These are phyloP conservation scores for Phorcus lineatus DNA, from an alignment of 2,888 invertebrate genomes.

Conservation along the genomic window DNA sequence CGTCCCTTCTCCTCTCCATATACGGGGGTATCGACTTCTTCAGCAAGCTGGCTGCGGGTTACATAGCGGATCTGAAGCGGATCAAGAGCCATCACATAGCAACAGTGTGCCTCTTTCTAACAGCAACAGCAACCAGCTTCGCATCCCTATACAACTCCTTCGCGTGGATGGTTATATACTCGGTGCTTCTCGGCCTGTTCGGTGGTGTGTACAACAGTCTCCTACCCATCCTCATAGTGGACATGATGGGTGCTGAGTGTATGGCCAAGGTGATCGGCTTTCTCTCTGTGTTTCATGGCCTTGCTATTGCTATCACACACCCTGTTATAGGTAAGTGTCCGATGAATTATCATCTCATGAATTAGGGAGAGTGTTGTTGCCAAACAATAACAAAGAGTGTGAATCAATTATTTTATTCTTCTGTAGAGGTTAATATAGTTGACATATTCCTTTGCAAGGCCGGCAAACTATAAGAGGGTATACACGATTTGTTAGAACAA, in stretches of 20 bases:
- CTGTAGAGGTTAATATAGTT: no score
- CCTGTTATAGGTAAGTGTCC: conserved; percentile 7
- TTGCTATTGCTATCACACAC: background rate
- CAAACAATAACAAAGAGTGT: no score
- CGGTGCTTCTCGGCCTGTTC: background rate
- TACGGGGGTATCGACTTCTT: background rate
- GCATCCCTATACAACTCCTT: background rate
- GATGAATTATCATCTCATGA: background rate
- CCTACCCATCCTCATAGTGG: background rate
- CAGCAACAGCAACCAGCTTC: background rate
- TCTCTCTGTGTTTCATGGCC: background rate
- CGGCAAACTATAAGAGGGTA: no score
- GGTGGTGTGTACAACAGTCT: background rate
- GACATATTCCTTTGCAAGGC: no score
- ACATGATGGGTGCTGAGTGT: background rate
- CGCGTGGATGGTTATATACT: background rate
- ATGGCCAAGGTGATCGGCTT: conserved; percentile 2
- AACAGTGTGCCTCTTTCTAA: background rate
- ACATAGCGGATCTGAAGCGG: background rate
- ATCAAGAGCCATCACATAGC: background rate
- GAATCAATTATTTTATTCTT: no score
- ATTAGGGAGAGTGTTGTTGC: no score
- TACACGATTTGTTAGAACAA: no score
- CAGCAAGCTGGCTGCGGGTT: conserved; percentile 3
- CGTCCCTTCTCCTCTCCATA: background rate